Conservation (phyloP, 2,797 vertebrate genomes). For the Sebastes hubbsi region DNA sequence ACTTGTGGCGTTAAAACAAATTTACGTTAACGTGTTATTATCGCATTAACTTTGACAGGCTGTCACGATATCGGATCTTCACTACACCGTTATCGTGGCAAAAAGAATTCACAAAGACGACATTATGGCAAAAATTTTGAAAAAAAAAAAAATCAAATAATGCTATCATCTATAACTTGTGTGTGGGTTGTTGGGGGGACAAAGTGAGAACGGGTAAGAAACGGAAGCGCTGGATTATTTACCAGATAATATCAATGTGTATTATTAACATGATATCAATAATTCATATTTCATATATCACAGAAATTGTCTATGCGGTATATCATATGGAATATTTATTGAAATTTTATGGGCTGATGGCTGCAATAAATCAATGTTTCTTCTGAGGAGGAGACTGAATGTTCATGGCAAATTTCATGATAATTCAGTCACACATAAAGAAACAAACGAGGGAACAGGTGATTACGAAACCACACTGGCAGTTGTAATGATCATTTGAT, state of each 20-base stretch:
- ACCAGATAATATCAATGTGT: no score
- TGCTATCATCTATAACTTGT: no score
- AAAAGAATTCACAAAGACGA: no score
- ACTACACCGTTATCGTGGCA: no score
- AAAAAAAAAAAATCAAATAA: no score
- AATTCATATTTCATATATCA: neutral
- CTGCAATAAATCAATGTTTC: neutral
- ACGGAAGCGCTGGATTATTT: neutral
- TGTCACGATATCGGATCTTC: no score
- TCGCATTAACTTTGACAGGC: no score
- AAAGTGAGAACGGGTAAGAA: neutral
- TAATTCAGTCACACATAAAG: neutral
- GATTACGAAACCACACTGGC: conserved; percentile 1
- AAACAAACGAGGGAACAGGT: neutral
- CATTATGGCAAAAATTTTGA: no score
- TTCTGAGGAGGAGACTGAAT: neutral
- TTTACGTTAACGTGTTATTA: no score
- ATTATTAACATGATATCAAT: neutral
- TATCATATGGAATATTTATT: neutral
- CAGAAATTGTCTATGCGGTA: neutral
- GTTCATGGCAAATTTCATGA: neutral
- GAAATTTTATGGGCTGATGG: no score
- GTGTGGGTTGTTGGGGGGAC: no score
- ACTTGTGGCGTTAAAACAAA: no score
- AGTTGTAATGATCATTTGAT: conserved; percentile 4